Base-by-base conservation (phyloP, 1,140 invertebrate species). In the Potamilus streckersoni region DNA sequence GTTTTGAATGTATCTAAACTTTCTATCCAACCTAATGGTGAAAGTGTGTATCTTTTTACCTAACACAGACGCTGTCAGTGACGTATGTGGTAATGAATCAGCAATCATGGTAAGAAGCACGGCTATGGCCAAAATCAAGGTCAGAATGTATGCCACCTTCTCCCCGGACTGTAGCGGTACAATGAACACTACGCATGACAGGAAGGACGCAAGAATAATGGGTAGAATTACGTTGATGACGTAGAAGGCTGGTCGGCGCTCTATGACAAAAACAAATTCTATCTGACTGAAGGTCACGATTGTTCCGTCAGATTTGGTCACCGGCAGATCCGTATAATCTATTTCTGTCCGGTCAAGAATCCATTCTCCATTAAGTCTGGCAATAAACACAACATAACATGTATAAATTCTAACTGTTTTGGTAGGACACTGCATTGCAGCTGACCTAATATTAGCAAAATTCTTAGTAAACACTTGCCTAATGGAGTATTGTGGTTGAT, bases 21-120 rank as follows among this genome's bases (percentile, higher is more conserved):
- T 6, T 38, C 8, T 38, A 38, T 8, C 38, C 38, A 38, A 38
- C 4, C 38, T 38, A 38, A 6, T 38, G 1, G 38, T 38, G 38
- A 38, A 6, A 38, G 4, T 38, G 8, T 38, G 38, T 38, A 38
- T 38, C 8, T 38, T 38, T 23, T 49, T 49, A 49, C 85, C 91
- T 31, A 92, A 89, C 0, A 89, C 49, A 16, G 87, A 86, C 15
- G 88, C 75, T 74, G 80, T 80, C 66, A 91, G 91, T 16, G 91
- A 92, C 6, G 92, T 93, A 80, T 92, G 90, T 15, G 92, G 92
- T 85, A 92, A 89, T 75, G 90, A 91, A 80, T 92, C 92, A 27
- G 90, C 90, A 64, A 92, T 91, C 69, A 91, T 89, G 63, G 92
- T 83, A 87, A 92, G 91, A 82, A 93, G 92, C n/a, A 92, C 92